A percentile compares a stretch with the other conserved stretches of the same genome.
phyloP scores from a whole-genome alignment of 2,888 invertebrate genomes.

The Phaedon cochleariae region DNA sequence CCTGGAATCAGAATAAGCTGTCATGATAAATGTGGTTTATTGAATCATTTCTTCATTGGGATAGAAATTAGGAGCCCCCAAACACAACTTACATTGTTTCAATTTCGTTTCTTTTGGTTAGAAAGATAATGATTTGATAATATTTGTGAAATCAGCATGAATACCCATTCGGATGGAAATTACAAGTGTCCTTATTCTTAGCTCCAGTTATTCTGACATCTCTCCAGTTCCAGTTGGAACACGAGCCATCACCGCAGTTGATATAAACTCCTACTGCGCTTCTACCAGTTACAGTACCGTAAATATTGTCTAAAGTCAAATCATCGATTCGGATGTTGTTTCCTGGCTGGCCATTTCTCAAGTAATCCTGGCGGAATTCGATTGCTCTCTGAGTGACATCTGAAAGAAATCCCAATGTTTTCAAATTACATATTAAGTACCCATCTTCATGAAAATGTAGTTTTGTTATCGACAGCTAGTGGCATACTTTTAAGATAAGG shows the following conservation, averaged over 20 bases:
- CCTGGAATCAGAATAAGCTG: too few species aligned
- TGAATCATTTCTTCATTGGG: too few species aligned
- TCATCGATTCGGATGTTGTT: slow-evolving; percentile 13
- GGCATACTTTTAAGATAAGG: too few species aligned
- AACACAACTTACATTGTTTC: too few species aligned
- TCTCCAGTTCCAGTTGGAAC: slow-evolving; percentile 22
- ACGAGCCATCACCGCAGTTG: slow-evolving; percentile 8
- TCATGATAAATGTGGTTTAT: too few species aligned
- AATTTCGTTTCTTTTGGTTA: too few species aligned
- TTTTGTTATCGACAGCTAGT: too few species aligned
- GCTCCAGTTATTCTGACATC: slow-evolving; percentile 15
- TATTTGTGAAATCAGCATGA: slow-evolving; percentile 21
- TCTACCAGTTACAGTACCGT: slow-evolving; percentile 20
- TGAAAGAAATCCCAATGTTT: too few species aligned
- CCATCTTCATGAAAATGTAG: too few species aligned
- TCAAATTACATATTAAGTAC: too few species aligned
- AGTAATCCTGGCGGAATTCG: slow-evolving; percentile 24
- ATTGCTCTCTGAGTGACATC: not conserved
- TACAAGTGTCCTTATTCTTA: slow-evolving; percentile 11
- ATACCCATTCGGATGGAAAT: slow-evolving; percentile 20
- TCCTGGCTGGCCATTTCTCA: slow-evolving; percentile 9
- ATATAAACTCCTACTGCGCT: slow-evolving; percentile 18
- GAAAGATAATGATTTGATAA: too few species aligned
- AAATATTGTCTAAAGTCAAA: slow-evolving; percentile 14
- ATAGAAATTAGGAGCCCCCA: too few species aligned